These are phyloP conservation scores for Oxycera nigricornis DNA, from an alignment of 2,888 invertebrate species.

Conservation along the genomic window DNA sequence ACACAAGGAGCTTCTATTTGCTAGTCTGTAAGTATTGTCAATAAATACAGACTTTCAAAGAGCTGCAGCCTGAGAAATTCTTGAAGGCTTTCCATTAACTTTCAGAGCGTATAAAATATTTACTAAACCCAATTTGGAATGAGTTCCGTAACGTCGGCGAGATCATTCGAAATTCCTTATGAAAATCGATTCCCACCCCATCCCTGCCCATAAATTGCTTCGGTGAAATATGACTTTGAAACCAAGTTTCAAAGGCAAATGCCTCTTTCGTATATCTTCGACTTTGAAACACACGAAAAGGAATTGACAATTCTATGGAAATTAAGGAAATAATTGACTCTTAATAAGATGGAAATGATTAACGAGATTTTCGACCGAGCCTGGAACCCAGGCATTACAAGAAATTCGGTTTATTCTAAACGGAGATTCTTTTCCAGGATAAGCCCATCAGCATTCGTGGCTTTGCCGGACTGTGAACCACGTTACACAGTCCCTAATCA, in stretches of 20 bases:
- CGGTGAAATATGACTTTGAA: not conserved
- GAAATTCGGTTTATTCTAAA: not conserved
- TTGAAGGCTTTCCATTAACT: no score
- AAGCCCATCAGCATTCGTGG: not conserved
- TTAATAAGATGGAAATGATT: constrained; percentile 28
- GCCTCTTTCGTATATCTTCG: not conserved
- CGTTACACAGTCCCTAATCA: not conserved
- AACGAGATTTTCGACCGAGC: not conserved
- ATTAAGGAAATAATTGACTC: constrained; percentile 22
- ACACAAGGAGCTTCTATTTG: no score
- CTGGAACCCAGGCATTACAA: not conserved
- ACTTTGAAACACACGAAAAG: not conserved
- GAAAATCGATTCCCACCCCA: no score
- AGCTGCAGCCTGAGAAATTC: no score
- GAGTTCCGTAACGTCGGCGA: no score
- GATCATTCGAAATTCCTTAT: no score
- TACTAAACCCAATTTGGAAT: no score
- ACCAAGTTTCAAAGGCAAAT: not conserved
- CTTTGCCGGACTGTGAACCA: not conserved
- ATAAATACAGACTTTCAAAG: no score
- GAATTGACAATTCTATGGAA: not conserved
- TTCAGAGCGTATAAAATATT: no score
- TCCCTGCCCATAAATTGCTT: no score
- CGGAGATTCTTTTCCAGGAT: constrained; percentile 5
- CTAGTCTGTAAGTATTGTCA: no score